phyloP scores from a whole-genome alignment of 2,797 vertebrate genomes.

The Gobionotothen gibberifrons region DNA sequence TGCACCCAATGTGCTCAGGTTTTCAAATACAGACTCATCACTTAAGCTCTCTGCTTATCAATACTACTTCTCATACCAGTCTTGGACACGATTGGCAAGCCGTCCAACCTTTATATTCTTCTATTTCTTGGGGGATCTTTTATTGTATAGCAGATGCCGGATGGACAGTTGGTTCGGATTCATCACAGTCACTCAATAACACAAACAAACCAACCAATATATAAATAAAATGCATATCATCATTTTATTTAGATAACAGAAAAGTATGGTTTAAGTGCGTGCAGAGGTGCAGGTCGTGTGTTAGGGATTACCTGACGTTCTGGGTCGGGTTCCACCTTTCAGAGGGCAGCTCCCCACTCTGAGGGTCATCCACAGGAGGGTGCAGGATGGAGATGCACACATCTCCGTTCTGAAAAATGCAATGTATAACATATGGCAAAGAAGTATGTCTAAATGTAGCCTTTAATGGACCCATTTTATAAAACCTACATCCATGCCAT shows the following conservation, averaged over 20 bases:
- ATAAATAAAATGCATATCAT: neutral
- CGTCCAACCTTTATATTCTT: too few relatives aligned
- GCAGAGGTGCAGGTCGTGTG: neutral
- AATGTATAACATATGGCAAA: neutral
- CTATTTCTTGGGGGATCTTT: too few relatives aligned
- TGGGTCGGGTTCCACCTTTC: slow-evolving; percentile 99
- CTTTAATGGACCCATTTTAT: neutral
- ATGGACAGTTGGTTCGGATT: too few relatives aligned
- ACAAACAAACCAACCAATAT: too few relatives aligned
- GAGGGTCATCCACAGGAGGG: slow-evolving; percentile 97
- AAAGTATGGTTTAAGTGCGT: neutral
- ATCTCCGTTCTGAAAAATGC: slow-evolving; percentile 90
- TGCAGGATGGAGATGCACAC: slow-evolving; percentile 99
- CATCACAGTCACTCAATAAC: too few relatives aligned
- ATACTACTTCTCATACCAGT: too few relatives aligned
- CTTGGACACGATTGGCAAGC: too few relatives aligned
- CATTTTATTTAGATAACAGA: neutral
- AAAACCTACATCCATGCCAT: neutral
- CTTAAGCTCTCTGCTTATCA: neutral
- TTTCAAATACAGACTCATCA: slow-evolving; percentile 56
- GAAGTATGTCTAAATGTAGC: neutral
- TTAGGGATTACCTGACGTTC: slow-evolving; percentile 90
- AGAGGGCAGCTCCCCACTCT: slow-evolving; percentile 97
- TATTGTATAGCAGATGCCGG: too few relatives aligned
- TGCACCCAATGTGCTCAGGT: slow-evolving; percentile 35